These are phyloP conservation scores for Mormyrus iriodes DNA, from an alignment of 2,113 vertebrate species.

Conservation along the genomic window DNA sequence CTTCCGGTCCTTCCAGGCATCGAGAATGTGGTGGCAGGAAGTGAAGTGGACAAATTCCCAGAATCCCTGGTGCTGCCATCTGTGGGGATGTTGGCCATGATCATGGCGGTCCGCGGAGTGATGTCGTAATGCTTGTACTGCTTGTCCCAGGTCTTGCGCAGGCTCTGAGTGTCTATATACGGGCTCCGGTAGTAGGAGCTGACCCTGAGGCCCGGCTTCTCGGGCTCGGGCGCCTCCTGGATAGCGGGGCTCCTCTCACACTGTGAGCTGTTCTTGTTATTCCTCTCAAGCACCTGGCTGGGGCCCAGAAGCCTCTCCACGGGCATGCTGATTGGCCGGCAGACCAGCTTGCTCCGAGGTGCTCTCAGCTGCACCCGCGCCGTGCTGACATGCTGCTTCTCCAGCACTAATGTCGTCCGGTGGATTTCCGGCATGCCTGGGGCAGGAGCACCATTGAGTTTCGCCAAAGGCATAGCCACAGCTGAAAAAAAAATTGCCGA, in stretches of 20 bases:
- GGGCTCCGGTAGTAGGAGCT: slow-evolving; percentile 70
- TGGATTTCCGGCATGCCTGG: slow-evolving; percentile 42
- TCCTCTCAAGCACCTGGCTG: slow-evolving; percentile 65
- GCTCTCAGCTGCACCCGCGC: slow-evolving; percentile 64
- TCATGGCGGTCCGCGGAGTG: slow-evolving; percentile 73
- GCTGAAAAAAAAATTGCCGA: slow-evolving; percentile 17
- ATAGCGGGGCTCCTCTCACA: slow-evolving; percentile 55
- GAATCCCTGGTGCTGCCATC: slow-evolving; percentile 44
- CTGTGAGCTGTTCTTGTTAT: slow-evolving; percentile 55
- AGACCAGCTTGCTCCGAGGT: slow-evolving; percentile 54
- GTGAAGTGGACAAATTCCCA: slow-evolving; percentile 27
- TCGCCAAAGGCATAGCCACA: slow-evolving; percentile 42
- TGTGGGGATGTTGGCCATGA: slow-evolving; percentile 66
- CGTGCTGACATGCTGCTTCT: slow-evolving; percentile 51
- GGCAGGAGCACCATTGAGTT: slow-evolving; percentile 47
- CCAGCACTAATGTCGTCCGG: slow-evolving; percentile 41
- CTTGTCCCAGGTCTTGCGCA: slow-evolving; percentile 74
- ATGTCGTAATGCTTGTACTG: slow-evolving; percentile 78
- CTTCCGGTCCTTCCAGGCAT: slow-evolving; percentile 48
- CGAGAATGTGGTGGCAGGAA: slow-evolving; percentile 53
- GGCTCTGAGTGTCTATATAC: slow-evolving; percentile 69
- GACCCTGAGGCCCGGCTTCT: slow-evolving; percentile 53
- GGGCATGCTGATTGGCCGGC: slow-evolving; percentile 83
- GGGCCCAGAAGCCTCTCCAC: slow-evolving; percentile 68
- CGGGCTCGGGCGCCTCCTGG: slow-evolving; percentile 67